Evolutionary conservation across 2,113 vertebrate species (phyloP).

Genomic region (Alouatta palliata): DNA sequence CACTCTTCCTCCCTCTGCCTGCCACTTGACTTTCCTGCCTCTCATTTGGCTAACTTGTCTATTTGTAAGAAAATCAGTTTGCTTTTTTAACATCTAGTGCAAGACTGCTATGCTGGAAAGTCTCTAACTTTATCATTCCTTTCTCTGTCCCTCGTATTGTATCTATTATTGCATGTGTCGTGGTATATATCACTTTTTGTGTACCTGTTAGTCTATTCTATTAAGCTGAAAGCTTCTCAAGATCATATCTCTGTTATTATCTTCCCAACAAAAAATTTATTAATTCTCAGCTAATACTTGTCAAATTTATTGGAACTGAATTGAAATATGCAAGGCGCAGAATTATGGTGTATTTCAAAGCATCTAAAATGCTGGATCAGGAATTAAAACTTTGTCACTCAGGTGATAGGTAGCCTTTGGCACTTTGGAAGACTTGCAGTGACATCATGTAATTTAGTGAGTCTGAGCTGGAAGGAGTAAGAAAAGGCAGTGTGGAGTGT

Average conservation of each 20-base stretch:
- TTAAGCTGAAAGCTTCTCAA: background rate
- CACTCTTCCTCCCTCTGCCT: background rate
- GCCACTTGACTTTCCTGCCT: background rate
- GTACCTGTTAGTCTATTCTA: background rate
- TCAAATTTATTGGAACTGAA: background rate
- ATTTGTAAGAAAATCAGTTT: background rate
- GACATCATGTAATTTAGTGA: background rate
- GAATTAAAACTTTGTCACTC: background rate
- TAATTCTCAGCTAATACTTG: background rate
- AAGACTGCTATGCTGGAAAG: background rate
- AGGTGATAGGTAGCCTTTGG: rapidly evolving
- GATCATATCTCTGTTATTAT: background rate
- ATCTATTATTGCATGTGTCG: background rate
- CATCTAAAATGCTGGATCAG: background rate
- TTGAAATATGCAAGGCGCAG: background rate
- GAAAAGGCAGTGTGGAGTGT: background rate
- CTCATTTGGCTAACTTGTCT: background rate
- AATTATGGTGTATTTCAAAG: background rate
- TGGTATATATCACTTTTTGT: background rate
- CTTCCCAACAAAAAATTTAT: background rate
- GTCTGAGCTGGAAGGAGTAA: background rate
- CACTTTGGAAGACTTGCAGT: background rate
- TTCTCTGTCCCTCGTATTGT: background rate
- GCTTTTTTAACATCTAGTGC: background rate
- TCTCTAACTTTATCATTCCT: background rate